Base-by-base conservation (phyloP, 2,888 invertebrate genomes). In the Pristionchus fissidentatus region DNA sequence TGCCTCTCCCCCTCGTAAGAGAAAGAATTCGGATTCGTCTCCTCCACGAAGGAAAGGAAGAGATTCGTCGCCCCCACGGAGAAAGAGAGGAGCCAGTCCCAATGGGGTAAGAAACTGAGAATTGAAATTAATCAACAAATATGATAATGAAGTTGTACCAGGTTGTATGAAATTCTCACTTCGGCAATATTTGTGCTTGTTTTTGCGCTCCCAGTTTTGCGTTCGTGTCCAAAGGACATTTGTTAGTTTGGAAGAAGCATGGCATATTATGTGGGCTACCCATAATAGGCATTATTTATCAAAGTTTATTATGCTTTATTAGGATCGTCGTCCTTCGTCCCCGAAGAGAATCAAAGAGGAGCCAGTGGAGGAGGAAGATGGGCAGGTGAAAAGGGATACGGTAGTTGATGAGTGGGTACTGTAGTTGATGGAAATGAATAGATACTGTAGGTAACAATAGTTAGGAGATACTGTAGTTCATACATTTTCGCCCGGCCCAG, bases 271-370 rank as follows among this genome's bases (percentile, higher is more conserved):
- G n/a, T n/a, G n/a, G n/a, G n/a, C n/a, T n/a, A n/a, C n/a, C n/a
- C n/a, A n/a, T n/a, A n/a, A n/a, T n/a, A n/a, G n/a, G n/a, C n/a
- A n/a, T n/a, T n/a, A n/a, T n/a, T n/a, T n/a, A n/a, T n/a, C n/a
- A n/a, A n/a, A n/a, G n/a, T n/a, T n/a, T n/a, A n/a, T n/a, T n/a
- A n/a, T n/a, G n/a, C n/a, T n/a, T n/a, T 10, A 19, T 43, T 60
- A 81, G 80, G 46, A 81, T 1, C 60, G 62, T 32, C 41, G 43
- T 19, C 29, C 80, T n/a, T n/a, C 62, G 0, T 62, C 80, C 46
- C 80, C 80, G 15, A 62, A 62, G 62, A 41, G 62, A 13, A 62
- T 81, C 26, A 81, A 81, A 32, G 80, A 81, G 62, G 80, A 81
- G 15, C 80, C 80, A 13, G 29, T 62, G 29, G 80, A 81, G 38